A percentile compares a stretch with the other conserved stretches of the same genome.
Evolutionary conservation across 1,140 invertebrate species (phyloP).

Genomic region (Conus betulinus): DNA sequence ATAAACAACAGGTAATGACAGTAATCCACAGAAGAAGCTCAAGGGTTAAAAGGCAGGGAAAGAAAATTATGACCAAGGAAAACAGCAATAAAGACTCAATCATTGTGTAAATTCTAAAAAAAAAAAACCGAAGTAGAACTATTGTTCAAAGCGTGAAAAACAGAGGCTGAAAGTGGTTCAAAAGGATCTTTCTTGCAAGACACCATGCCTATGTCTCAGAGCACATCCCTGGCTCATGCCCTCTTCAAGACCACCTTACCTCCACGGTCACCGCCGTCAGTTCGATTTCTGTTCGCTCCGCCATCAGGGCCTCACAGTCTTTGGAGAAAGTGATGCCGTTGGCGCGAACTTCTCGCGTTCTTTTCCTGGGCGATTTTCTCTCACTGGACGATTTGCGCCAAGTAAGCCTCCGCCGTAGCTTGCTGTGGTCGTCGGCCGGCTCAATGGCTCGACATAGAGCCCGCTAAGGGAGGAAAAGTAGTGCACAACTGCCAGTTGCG

Average conservation of each 20-base stretch:
- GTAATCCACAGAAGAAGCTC: too few species aligned
- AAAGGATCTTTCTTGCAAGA: too few species aligned
- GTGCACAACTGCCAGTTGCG: too few species aligned
- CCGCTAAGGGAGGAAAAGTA: conserved; percentile 46
- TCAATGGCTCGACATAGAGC: conserved; percentile 66
- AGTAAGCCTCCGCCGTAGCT: conserved; percentile 51
- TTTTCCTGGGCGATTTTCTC: conserved; percentile 46
- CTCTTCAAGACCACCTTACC: conserved; percentile 44
- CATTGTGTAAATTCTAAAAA: too few species aligned
- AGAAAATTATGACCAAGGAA: too few species aligned
- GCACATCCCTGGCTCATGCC: not conserved
- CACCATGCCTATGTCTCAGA: too few species aligned
- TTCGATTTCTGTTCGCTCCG: conserved; percentile 52
- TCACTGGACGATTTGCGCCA: conserved; percentile 53
- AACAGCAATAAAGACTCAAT: too few species aligned
- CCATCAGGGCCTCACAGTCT: conserved; percentile 57
- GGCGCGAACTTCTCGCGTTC: conserved; percentile 41
- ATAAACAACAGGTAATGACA: too few species aligned
- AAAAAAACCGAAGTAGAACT: too few species aligned
- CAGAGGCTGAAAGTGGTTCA: too few species aligned
- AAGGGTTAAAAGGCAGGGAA: too few species aligned
- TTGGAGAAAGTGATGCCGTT: conserved; percentile 66
- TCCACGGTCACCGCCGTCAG: conserved; percentile 50
- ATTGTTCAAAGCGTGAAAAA: too few species aligned
- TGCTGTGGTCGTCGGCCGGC: conserved; percentile 50